Percentiles rank a stretch among this genome's conserved stretches.
Evolutionary conservation across 2,113 vertebrate genomes (phyloP).

Genomic region (Alces alces): DNA sequence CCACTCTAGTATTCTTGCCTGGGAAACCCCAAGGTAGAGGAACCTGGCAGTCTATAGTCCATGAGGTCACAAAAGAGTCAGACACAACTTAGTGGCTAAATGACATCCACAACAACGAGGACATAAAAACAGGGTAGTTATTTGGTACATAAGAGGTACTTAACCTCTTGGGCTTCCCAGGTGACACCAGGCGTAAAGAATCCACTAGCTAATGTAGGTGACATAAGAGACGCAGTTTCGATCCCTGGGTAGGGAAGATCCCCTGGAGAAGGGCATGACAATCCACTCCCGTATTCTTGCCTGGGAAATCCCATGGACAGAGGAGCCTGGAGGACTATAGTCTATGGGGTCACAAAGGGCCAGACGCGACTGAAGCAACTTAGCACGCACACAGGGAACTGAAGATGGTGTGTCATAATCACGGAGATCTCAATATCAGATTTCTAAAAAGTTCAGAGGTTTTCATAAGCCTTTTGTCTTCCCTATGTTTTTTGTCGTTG

Average conservation of each 20-base stretch:
- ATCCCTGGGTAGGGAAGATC: neutral
- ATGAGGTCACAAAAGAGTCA: neutral
- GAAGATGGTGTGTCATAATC: neutral
- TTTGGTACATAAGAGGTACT: neutral
- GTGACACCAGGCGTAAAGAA: neutral
- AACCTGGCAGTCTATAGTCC: neutral
- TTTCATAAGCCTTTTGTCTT: neutral
- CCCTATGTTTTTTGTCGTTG: neutral
- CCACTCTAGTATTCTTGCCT: neutral
- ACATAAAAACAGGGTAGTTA: neutral
- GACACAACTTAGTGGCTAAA: neutral
- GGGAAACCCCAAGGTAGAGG: neutral
- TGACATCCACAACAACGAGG: neutral
- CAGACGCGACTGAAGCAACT: neutral
- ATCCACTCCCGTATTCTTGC: neutral
- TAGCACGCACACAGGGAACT: neutral
- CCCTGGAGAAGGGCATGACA: neutral
- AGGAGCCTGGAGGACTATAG: neutral
- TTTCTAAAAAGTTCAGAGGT: neutral
- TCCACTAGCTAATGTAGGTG: neutral
- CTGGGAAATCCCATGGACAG: neutral
- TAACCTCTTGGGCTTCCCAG: neutral
- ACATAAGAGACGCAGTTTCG: neutral
- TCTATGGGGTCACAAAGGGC: neutral
- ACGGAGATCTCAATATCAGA: neutral